Conservation (phyloP, 1,140 invertebrate genomes). For the Drosophila murphyi region DNA sequence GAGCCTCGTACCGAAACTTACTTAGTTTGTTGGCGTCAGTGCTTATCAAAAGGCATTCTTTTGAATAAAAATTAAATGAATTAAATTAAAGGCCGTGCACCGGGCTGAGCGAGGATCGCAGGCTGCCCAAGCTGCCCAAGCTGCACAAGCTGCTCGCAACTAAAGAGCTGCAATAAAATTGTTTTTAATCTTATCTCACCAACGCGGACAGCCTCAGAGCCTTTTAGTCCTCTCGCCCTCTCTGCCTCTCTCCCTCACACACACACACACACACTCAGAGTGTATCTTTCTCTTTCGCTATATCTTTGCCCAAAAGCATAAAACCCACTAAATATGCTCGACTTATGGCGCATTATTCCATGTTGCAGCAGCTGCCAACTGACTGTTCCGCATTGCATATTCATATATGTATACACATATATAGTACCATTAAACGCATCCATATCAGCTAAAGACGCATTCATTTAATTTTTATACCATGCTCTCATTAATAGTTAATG, state of each 20-base stretch:
- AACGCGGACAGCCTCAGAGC: conserved; percentile 66
- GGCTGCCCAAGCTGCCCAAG: conserved; percentile 27
- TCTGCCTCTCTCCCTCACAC: neutral
- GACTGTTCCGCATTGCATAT: conserved; percentile 58
- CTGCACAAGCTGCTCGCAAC: conserved; percentile 66
- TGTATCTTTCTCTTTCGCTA: conserved; percentile 6
- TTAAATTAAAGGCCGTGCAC: conserved; percentile 76
- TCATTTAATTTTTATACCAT: conserved; percentile 56
- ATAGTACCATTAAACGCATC: conserved; percentile 27
- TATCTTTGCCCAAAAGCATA: conserved; percentile 47
- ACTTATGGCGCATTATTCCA: conserved; percentile 73
- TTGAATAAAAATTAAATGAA: conserved; percentile 84
- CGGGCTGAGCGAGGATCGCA: conserved; percentile 34
- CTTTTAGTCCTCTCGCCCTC: conserved; percentile 62
- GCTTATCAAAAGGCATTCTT: conserved; percentile 79
- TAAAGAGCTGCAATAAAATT: conserved; percentile 84
- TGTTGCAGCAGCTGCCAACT: conserved; percentile 48
- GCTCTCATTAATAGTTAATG: conserved; percentile 3
- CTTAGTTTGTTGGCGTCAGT: conserved; percentile 60
- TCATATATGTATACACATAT: conserved; percentile 10
- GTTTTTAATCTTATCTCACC: conserved; percentile 79
- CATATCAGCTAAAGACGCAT: conserved; percentile 60
- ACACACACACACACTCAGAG: too few species aligned
- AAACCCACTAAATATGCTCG: conserved; percentile 77
- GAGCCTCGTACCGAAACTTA: conserved; percentile 55